Conservation (phyloP, 1,140 invertebrate genomes). For the Drosophila persimilis region DNA sequence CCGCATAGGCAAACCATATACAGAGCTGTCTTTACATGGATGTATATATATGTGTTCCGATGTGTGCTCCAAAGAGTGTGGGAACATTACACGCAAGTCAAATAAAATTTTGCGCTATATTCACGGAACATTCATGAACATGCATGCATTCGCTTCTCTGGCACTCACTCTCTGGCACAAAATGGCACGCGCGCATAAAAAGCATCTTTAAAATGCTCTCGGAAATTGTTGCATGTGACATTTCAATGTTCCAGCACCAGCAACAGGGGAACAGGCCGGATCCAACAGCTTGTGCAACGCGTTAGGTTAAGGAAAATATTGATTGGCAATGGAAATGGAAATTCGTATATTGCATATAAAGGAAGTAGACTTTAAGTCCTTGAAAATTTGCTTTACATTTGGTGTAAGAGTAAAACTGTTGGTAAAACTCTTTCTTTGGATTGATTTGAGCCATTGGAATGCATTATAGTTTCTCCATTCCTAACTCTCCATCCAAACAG, state of each 20-base stretch:
- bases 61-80: slow-evolving; percentile 33
- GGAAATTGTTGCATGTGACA: slow-evolving; percentile 79
- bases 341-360: too few species aligned
- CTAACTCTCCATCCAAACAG: too few species aligned
- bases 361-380: too few species aligned
- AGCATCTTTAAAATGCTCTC: slow-evolving; percentile 71
- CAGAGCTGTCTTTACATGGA: slow-evolving; percentile 2
- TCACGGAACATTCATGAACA: slow-evolving; percentile 16
- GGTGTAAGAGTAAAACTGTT: too few species aligned
- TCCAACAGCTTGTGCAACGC: neutral
- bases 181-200: slow-evolving; percentile 64
- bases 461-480: too few species aligned
- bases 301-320: neutral
- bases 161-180: slow-evolving; percentile 62
- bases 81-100: slow-evolving; percentile 76
- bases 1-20: slow-evolving; percentile 43
- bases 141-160: slow-evolving; percentile 23
- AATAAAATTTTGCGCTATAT: slow-evolving; percentile 66
- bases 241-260: slow-evolving; percentile 17
- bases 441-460: too few species aligned
- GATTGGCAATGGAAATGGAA: too few species aligned
- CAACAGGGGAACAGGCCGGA: neutral
- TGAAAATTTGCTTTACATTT: too few species aligned
- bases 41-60: slow-evolving; percentile 15
- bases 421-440: too few species aligned